Conservation (phyloP, 2,113 vertebrate species). For the Nothoprocta perdicaria region DNA sequence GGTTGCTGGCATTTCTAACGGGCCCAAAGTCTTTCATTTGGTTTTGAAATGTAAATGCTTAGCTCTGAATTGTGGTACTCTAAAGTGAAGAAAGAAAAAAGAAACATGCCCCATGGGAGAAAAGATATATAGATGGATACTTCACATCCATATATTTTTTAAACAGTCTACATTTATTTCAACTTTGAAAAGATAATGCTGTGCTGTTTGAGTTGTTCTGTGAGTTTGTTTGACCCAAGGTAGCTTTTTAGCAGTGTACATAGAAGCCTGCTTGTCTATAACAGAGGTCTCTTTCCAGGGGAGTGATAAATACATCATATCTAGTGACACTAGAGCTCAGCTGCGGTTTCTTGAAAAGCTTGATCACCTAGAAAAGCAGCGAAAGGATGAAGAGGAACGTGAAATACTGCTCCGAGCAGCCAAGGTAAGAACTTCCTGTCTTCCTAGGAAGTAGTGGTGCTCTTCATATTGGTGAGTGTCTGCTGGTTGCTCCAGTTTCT, state of each 20-base stretch:
- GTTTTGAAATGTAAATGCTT: neutral
- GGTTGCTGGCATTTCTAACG: neutral
- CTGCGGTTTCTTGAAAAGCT: conserved; percentile 92
- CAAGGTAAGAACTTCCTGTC: conserved; percentile 78
- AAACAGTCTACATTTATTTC: neutral
- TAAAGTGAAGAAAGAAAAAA: neutral
- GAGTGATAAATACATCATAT: conserved; percentile 77
- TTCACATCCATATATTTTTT: neutral
- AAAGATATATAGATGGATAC: neutral
- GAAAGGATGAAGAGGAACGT: conserved; percentile 86
- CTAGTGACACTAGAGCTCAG: conserved; percentile 88
- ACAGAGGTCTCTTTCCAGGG: conserved; percentile 74
- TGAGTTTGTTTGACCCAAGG: neutral
- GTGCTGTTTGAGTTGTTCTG: neutral
- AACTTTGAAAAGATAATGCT: neutral
- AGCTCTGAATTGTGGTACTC: neutral
- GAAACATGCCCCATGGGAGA: neutral
- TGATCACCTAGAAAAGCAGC: conserved; percentile 86
- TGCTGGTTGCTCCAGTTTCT: neutral
- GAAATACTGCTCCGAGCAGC: conserved; percentile 87
- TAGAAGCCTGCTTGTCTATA: neutral
- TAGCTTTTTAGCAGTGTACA: neutral
- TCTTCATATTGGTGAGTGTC: neutral
- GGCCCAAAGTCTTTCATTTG: neutral
- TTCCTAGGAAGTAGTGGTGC: neutral